phyloP scores from a whole-genome alignment of 2,113 vertebrate species.

The Amphiprion percula region DNA sequence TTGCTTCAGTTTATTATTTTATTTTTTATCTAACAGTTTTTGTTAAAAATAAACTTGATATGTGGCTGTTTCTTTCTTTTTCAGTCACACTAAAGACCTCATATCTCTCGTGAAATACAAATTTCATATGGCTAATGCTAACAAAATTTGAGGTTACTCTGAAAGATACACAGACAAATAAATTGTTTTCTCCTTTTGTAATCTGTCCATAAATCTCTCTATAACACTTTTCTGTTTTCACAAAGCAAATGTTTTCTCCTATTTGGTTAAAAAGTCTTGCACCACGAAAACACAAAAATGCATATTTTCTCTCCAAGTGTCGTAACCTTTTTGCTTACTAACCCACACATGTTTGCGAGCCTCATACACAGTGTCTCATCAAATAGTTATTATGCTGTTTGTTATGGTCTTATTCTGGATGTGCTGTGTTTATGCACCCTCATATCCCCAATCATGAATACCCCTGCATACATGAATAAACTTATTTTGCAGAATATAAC shows the following conservation, averaged over 20 bases:
- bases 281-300: background rate
- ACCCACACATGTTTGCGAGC: slow-evolving; percentile 13
- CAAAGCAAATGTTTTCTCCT: slow-evolving; percentile 2
- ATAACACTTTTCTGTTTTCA: background rate
- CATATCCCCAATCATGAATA: slow-evolving; percentile 52
- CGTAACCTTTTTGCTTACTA: slow-evolving; percentile 38
- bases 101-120: background rate
- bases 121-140: background rate
- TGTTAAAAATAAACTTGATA: background rate
- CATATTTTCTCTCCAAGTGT: slow-evolving; percentile 1
- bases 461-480: slow-evolving; percentile 63
- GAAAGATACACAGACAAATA: background rate
- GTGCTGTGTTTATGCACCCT: slow-evolving; percentile 51
- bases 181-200: too few relatives aligned
- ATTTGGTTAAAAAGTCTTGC: background rate
- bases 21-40: background rate
- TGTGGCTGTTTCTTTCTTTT: background rate
- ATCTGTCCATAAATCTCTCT: too few relatives aligned
- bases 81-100: background rate
- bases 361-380: slow-evolving; percentile 19
- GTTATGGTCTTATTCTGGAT: slow-evolving; percentile 35
- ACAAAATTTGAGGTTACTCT: too few relatives aligned
- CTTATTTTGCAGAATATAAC: slow-evolving; percentile 42
- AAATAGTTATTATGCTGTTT: slow-evolving; percentile 13
- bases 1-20: background rate